These are phyloP conservation scores for Strongylocentrotus purpuratus DNA, from an alignment of 35 echinoderm and acorn worm species.

Conservation along the genomic window DNA sequence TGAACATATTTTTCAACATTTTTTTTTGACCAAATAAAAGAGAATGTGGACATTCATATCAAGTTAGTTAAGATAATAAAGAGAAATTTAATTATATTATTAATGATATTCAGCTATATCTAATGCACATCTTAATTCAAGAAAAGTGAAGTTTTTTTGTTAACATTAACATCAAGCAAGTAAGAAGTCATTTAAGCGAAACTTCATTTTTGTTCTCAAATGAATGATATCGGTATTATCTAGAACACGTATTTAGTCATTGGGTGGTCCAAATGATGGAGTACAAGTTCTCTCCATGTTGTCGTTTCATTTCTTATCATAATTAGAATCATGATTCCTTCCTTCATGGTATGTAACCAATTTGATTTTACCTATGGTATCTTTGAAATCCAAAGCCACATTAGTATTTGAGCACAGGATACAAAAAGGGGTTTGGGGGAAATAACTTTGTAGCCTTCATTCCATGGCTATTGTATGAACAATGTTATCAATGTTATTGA, in stretches of 20 bases:
- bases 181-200: too few species aligned
- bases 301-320: conserved; percentile 11
- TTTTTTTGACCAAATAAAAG: too few species aligned
- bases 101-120: too few species aligned
- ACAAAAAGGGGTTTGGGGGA: not conserved
- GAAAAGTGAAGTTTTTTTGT: too few species aligned
- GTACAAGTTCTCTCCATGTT: not conserved
- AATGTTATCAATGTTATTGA: not conserved
- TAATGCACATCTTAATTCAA: too few species aligned
- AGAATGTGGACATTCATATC: too few species aligned
- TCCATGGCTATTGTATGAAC: not conserved
- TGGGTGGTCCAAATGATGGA: not conserved
- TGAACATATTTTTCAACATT: too few species aligned
- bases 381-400: not conserved
- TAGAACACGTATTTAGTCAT: not conserved
- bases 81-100: too few species aligned
- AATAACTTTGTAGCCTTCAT: not conserved
- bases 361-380: not conserved
- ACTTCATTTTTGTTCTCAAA: too few species aligned
- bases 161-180: too few species aligned
- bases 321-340: not conserved
- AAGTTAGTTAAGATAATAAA: too few species aligned
- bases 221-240: too few species aligned
- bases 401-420: not conserved
- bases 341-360: not conserved